Percentiles rank a stretch among this genome's conserved stretches.
Conservation (phyloP, 1,140 invertebrate genomes). For the Drosophila ironensis region DNA sequence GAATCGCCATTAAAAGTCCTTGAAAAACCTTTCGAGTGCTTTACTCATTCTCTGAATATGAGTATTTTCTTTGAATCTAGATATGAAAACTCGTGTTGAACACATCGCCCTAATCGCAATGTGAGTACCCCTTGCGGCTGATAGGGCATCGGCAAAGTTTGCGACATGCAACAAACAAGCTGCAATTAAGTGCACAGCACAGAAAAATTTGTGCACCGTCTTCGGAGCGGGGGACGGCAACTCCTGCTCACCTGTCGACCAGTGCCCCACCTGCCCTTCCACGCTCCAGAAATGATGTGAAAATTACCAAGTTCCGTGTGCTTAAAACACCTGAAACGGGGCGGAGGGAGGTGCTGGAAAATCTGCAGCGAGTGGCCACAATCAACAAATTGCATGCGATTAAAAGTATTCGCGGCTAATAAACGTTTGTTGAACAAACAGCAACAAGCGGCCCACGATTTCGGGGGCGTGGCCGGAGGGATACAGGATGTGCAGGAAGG, state of each 20-base stretch:
- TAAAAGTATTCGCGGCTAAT: slow-evolving; percentile 74
- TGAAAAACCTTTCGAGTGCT: no score
- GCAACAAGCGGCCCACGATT: slow-evolving; percentile 34
- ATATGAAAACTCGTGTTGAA: not conserved
- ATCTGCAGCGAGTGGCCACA: slow-evolving; percentile 26
- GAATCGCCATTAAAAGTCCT: no score
- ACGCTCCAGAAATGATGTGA: slow-evolving; percentile 53
- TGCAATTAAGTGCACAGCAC: slow-evolving; percentile 62
- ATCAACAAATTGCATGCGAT: slow-evolving; percentile 75
- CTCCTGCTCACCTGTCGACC: slow-evolving; percentile 5
- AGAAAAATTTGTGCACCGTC: slow-evolving; percentile 33
- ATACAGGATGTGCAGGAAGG: slow-evolving; percentile 53
- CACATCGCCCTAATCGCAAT: not conserved
- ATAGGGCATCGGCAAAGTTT: slow-evolving; percentile 53
- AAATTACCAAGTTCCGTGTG: slow-evolving; percentile 74
- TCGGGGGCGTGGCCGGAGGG: slow-evolving; percentile 25
- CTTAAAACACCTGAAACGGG: slow-evolving; percentile 1
- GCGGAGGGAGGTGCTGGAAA: slow-evolving; percentile 6
- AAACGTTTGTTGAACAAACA: slow-evolving; percentile 73
- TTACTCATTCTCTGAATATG: no score
- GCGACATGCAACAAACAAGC: slow-evolving; percentile 73
- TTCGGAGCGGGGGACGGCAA: slow-evolving; percentile 21
- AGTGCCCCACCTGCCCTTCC: not conserved
- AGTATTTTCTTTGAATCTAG: not conserved
- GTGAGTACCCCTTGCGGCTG: not conserved